phyloP scores from a whole-genome alignment of 2,113 vertebrate species.

The Semicossyphus pulcher region DNA sequence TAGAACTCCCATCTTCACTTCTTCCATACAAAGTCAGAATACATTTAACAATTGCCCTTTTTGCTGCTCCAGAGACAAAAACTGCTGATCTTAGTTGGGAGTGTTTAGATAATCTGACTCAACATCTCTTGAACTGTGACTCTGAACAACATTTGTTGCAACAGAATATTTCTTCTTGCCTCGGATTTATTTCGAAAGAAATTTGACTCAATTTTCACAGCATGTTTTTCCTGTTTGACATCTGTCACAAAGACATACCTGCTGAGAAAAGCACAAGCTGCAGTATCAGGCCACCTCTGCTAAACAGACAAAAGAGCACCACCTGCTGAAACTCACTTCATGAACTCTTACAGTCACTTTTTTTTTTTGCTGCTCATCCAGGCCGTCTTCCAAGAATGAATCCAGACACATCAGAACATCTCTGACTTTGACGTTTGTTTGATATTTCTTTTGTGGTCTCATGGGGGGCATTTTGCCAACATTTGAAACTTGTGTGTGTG shows the following conservation, averaged over 20 bases:
- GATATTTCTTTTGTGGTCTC: conserved; percentile 42
- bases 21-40: no score
- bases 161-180: no score
- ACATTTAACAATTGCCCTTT: background rate
- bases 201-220: background rate
- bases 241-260: background rate
- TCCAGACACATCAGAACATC: background rate
- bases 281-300: background rate
- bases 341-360: no score
- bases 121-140: background rate
- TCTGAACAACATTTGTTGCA: background rate
- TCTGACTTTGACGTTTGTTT: conserved; percentile 26
- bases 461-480: conserved; percentile 13
- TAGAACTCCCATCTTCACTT: no score
- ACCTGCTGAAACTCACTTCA: conserved; percentile 42
- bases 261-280: background rate
- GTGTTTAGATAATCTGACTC: background rate
- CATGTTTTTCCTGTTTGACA: conserved; percentile 10
- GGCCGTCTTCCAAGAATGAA: background rate
- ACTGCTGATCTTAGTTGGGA: background rate
- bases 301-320: conserved; percentile 49
- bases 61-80: background rate
- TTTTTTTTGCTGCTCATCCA: conserved; percentile 13
- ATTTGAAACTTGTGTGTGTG: conserved; percentile 36
- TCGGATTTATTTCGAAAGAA: background rate